Evolutionary conservation across 2,888 invertebrate species (phyloP).

Genomic region (Eurytoma adleriae): DNA sequence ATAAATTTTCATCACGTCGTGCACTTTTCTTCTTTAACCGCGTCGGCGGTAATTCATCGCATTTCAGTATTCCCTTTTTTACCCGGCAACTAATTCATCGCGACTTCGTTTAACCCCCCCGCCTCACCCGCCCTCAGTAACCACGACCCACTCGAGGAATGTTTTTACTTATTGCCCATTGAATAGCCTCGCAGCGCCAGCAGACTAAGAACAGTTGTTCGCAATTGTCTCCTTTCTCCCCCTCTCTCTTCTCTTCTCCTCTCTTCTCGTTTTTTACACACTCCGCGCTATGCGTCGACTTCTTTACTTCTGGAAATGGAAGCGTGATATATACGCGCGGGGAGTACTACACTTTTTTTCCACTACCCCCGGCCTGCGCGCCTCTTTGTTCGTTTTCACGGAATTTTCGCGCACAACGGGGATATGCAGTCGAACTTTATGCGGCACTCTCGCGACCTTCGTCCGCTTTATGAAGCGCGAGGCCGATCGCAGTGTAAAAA

Average conservation of each 20-base stretch:
- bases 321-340: conserved; percentile 11
- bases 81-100: not conserved
- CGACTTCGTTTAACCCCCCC: not conserved
- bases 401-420: not conserved
- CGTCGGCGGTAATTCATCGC: conserved; percentile 1
- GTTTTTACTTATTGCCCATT: conserved; percentile 28
- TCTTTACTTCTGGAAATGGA: conserved; percentile 22
- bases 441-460: not conserved
- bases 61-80: not conserved
- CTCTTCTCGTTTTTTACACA: not conserved
- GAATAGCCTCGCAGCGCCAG: conserved; percentile 7
- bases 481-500: not conserved
- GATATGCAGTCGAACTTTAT: not conserved
- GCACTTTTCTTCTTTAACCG: too few relatives aligned
- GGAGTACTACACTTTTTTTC: not conserved
- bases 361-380: not conserved
- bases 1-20: too few relatives aligned
- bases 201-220: not conserved
- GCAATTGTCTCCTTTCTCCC: not conserved
- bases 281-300: not conserved
- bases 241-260: not conserved
- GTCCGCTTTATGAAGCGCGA: not conserved
- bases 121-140: too few relatives aligned
- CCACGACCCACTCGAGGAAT: not conserved
- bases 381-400: not conserved